Evolutionary conservation across 2,888 invertebrate species (phyloP).

Genomic region (Chloroclystis v-ata): DNA sequence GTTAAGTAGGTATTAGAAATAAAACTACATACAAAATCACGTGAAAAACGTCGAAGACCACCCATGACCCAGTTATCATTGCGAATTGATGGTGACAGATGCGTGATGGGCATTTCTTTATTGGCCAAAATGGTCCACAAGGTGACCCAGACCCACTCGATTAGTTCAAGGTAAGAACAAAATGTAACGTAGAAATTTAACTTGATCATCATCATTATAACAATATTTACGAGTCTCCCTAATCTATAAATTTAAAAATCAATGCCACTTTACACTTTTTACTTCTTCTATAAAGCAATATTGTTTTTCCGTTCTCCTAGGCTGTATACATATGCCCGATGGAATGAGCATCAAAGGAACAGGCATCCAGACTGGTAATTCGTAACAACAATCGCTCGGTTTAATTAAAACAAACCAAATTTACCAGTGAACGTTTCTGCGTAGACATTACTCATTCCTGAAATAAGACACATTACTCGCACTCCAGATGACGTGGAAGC

Average conservation of each 20-base stretch:
- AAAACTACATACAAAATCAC: too few relatives aligned
- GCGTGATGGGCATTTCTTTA: constrained; percentile 5
- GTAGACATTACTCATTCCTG: constrained; percentile 8
- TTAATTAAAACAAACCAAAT: constrained; percentile 4
- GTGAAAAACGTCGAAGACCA: background rate
- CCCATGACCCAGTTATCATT: constrained; percentile 14
- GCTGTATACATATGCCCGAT: too few relatives aligned
- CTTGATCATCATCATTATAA: too few relatives aligned
- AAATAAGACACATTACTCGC: constrained; percentile 3
- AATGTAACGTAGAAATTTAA: background rate
- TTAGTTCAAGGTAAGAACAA: constrained; percentile 1
- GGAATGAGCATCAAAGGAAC: too few relatives aligned
- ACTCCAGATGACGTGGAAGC: constrained; percentile 9
- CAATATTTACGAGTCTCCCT: too few relatives aligned
- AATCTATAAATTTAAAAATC: background rate
- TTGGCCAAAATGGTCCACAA: constrained; percentile 14
- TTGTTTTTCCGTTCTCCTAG: too few relatives aligned
- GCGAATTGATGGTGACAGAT: constrained; percentile 10
- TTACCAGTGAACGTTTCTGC: constrained; percentile 3
- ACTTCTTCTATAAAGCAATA: too few relatives aligned
- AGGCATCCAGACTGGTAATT: too few relatives aligned
- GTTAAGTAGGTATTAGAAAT: too few relatives aligned
- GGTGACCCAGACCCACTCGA: constrained; percentile 5
- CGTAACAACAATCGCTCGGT: constrained; percentile 2
- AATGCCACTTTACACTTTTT: too few relatives aligned